Conservation (phyloP, 1,140 invertebrate genomes). For the Hesperophylax magnus region DNA sequence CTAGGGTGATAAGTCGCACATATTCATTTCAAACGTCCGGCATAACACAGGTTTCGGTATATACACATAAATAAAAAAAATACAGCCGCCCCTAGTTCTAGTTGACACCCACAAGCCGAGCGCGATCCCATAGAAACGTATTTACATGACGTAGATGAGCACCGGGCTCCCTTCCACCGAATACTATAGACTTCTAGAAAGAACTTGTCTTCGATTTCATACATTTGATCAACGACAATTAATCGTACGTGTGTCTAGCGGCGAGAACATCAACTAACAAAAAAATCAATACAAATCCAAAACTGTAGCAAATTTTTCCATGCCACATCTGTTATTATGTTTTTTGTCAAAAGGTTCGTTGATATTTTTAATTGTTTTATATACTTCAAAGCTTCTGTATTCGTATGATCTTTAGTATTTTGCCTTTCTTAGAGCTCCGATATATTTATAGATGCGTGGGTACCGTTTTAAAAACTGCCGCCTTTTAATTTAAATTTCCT, state of each 20-base stretch:
- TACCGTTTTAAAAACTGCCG: not conserved
- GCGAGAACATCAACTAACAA: not conserved
- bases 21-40: conserved; percentile 26
- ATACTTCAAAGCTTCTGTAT: not conserved
- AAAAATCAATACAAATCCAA: not conserved
- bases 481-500: not conserved
- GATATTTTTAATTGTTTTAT: not conserved
- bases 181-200: too few species aligned
- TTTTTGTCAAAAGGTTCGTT: not conserved
- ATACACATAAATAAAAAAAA: conserved; percentile 48
- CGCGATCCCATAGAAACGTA: conserved; percentile 48
- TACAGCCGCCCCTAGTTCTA: conserved; percentile 33
- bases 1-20: conserved; percentile 21
- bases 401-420: not conserved
- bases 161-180: not conserved
- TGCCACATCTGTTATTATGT: not conserved
- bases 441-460: conserved; percentile 13
- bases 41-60: conserved; percentile 36
- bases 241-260: not conserved
- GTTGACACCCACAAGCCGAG: conserved; percentile 51
- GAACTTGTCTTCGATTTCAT: not conserved
- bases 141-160: conserved; percentile 49
- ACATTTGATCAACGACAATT: not conserved
- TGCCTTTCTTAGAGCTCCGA: not conserved
- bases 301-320: not conserved